phyloP scores from a whole-genome alignment of 1,140 invertebrate genomes.

The Coenobita brevimanus region DNA sequence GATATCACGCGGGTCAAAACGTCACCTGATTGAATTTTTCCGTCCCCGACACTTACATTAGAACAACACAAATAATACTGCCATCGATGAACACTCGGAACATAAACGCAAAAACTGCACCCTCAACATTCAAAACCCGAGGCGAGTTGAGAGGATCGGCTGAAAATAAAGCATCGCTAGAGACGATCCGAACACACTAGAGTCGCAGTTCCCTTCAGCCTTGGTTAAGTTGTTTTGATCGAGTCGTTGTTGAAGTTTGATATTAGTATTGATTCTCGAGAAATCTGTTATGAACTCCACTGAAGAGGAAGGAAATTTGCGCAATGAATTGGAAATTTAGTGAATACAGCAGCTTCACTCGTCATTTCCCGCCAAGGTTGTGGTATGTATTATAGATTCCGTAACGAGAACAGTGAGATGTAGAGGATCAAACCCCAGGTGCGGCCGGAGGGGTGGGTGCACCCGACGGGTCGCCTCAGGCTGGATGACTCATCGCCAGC shows the following conservation, averaged over 20 bases:
- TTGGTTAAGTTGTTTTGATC: conserved; percentile 2
- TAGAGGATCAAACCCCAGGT: conserved; percentile 4
- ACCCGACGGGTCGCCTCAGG: conserved; percentile 9
- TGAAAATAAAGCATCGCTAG: background rate
- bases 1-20: background rate
- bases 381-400: background rate
- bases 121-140: conserved; percentile 16
- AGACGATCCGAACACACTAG: background rate
- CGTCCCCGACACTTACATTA: conserved; percentile 19
- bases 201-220: background rate
- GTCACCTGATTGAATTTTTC: background rate
- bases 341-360: too few relatives aligned
- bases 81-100: conserved; percentile 28
- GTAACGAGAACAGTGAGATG: background rate
- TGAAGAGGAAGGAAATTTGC: background rate
- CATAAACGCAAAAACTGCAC: background rate
- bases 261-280: background rate
- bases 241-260: background rate
- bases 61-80: conserved; percentile 30
- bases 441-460: background rate
- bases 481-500: conserved; percentile 35
- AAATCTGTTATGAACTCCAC: background rate
- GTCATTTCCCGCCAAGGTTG: background rate
- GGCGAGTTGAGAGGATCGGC: background rate
- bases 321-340: too few relatives aligned